Percentiles rank a stretch among this genome's conserved stretches.
Conservation (phyloP, 2,888 invertebrate species). For the Eilema griseolum region DNA sequence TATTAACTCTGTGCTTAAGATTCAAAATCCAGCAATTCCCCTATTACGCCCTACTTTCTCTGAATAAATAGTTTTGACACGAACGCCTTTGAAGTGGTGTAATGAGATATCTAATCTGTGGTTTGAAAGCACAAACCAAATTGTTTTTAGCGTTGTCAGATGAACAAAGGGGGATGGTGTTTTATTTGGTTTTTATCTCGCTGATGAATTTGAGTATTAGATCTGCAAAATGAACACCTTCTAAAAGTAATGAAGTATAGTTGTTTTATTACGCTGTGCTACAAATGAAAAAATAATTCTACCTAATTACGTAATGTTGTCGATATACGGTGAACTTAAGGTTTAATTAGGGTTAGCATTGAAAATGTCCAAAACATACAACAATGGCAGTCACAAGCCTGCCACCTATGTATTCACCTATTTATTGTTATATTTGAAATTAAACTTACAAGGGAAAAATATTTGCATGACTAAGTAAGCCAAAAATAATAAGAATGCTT, state of each 20-base stretch:
- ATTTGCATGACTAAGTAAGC: no score
- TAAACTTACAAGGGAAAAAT: no score
- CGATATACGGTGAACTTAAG: background rate
- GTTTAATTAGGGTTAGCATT: background rate
- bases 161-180: slow-evolving; percentile 22
- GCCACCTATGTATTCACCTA: no score
- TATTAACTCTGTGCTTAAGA: slow-evolving; percentile 8
- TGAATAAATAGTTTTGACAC: slow-evolving; percentile 62
- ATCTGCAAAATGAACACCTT: background rate
- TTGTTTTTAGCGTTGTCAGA: slow-evolving; percentile 47
- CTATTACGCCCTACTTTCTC: slow-evolving; percentile 45
- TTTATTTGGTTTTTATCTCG: slow-evolving; percentile 15
- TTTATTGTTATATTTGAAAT: no score
- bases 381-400: no score
- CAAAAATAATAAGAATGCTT: no score
- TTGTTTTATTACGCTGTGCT: background rate
- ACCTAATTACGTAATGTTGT: background rate
- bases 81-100: slow-evolving; percentile 63
- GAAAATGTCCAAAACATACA: background rate
- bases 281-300: background rate
- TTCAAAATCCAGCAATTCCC: slow-evolving; percentile 28
- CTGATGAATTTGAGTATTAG: background rate
- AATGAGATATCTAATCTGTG: slow-evolving; percentile 63
- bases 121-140: slow-evolving; percentile 45
- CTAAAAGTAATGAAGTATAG: background rate